Percentiles rank a stretch among this genome's conserved stretches.
phyloP scores from a whole-genome alignment of 1,140 invertebrate species.

The Teleogryllus occipitalis region DNA sequence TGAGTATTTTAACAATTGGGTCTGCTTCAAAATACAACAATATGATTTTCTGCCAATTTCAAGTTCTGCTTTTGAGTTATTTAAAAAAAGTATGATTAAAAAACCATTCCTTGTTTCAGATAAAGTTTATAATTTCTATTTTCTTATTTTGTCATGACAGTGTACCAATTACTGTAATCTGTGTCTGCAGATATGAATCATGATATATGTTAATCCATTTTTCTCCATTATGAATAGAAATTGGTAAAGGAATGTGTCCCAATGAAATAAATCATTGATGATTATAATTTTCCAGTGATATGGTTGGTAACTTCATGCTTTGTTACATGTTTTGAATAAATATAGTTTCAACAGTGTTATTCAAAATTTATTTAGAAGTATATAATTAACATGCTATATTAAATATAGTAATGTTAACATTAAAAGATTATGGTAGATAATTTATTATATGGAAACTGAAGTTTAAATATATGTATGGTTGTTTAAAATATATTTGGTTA shows the following conservation, averaged over 20 bases:
- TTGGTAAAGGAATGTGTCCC: too few relatives aligned
- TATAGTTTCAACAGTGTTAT: not conserved
- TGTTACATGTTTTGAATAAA: not conserved
- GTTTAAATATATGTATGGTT: constrained; percentile 6
- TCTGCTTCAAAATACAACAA: too few relatives aligned
- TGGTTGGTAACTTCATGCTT: not conserved
- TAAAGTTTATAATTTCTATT: too few relatives aligned
- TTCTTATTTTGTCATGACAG: too few relatives aligned
- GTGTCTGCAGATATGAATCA: too few relatives aligned
- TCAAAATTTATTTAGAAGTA: not conserved
- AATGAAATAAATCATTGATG: not conserved
- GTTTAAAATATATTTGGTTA: not conserved
- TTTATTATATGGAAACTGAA: constrained; percentile 6
- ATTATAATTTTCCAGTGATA: not conserved
- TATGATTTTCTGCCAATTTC: too few relatives aligned
- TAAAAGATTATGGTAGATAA: constrained; percentile 3
- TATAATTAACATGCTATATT: constrained; percentile 6
- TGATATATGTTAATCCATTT: too few relatives aligned
- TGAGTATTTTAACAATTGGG: not conserved
- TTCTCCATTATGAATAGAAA: too few relatives aligned
- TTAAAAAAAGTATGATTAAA: too few relatives aligned
- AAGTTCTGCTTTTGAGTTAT: too few relatives aligned
- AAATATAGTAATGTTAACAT: constrained; percentile 1
- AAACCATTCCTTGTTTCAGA: too few relatives aligned
- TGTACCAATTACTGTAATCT: too few relatives aligned